Conservation (phyloP, 1,140 invertebrate species). For the Drosophila bipectinata region DNA sequence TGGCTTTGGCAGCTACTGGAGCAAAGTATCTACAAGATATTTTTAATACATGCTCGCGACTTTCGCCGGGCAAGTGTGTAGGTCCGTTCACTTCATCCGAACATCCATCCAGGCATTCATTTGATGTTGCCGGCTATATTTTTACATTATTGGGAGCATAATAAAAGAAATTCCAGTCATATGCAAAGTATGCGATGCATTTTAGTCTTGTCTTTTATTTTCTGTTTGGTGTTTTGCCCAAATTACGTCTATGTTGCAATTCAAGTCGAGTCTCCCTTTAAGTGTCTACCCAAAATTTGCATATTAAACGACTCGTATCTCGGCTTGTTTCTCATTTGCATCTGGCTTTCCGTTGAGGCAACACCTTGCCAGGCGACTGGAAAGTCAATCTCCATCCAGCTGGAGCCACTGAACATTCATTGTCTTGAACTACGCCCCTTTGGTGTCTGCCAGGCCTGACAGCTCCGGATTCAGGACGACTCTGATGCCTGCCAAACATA, state of each 20-base stretch:
- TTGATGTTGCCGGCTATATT: slow-evolving; percentile 54
- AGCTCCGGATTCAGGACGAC: slow-evolving; percentile 37
- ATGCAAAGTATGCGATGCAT: slow-evolving; percentile 68
- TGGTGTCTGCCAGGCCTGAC: slow-evolving; percentile 65
- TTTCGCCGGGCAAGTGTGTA: slow-evolving; percentile 25
- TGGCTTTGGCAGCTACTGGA: slow-evolving; percentile 48
- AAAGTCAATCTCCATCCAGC: slow-evolving; percentile 56
- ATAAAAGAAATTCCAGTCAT: slow-evolving; percentile 68
- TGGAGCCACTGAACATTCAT: slow-evolving; percentile 38
- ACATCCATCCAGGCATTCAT: slow-evolving; percentile 54
- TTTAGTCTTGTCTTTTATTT: slow-evolving; percentile 19
- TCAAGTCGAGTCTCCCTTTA: slow-evolving; percentile 40
- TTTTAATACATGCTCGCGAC: slow-evolving; percentile 79
- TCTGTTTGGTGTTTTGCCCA: slow-evolving; percentile 13
- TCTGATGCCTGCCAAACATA: slow-evolving; percentile 32
- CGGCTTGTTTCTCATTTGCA: slow-evolving; percentile 56
- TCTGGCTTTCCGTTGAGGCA: slow-evolving; percentile 31
- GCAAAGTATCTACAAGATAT: slow-evolving; percentile 77
- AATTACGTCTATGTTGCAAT: slow-evolving; percentile 32
- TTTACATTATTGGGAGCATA: slow-evolving; percentile 58
- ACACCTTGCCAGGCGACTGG: slow-evolving; percentile 30
- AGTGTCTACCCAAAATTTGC: slow-evolving; percentile 66
- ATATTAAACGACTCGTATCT: slow-evolving; percentile 47
- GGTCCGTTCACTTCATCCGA: slow-evolving; percentile 21
- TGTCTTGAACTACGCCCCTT: slow-evolving; percentile 72